A percentile compares a stretch with the other conserved stretches of the same genome.
Evolutionary conservation across 2,888 invertebrate species (phyloP).

Genomic region (Autographa gamma): DNA sequence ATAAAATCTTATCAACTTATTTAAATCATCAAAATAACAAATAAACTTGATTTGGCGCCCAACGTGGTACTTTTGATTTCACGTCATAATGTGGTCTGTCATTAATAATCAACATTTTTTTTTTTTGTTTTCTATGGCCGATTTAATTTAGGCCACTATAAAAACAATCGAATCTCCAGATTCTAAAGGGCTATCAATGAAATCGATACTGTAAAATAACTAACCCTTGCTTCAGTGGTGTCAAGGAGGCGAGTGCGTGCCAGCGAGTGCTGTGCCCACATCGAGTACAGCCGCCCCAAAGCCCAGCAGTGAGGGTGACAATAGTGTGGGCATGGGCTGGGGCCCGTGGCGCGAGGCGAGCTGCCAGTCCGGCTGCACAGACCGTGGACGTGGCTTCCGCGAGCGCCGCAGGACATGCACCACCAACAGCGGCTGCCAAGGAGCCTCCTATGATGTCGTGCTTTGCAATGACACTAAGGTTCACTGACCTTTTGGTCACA

Average conservation of each 20-base stretch:
- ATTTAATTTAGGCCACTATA: no score
- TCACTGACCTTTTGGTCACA: neutral
- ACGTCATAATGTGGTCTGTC: neutral
- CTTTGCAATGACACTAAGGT: constrained; percentile 91
- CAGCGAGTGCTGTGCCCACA: constrained; percentile 67
- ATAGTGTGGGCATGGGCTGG: constrained; percentile 88
- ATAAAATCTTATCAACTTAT: no score
- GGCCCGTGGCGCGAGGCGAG: constrained; percentile 89
- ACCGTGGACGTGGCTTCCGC: constrained; percentile 89
- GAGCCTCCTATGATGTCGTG: constrained; percentile 90
- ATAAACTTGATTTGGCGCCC: neutral
- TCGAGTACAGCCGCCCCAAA: constrained; percentile 75
- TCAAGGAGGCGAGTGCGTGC: constrained; percentile 90
- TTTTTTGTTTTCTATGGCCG: no score
- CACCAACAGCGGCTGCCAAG: constrained; percentile 89
- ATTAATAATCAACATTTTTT: no score
- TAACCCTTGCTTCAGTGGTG: constrained; percentile 87
- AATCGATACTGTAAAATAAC: constrained; percentile 42
- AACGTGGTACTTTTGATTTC: neutral
- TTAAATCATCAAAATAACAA: no score
- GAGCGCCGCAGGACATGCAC: constrained; percentile 88
- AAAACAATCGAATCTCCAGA: no score
- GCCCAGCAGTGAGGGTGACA: constrained; percentile 73
- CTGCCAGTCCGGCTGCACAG: constrained; percentile 92
- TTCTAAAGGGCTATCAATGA: constrained; percentile 9